These are phyloP conservation scores for Anoplolepis gracilipes DNA, from an alignment of 1,140 invertebrate genomes.

Conservation along the genomic window DNA sequence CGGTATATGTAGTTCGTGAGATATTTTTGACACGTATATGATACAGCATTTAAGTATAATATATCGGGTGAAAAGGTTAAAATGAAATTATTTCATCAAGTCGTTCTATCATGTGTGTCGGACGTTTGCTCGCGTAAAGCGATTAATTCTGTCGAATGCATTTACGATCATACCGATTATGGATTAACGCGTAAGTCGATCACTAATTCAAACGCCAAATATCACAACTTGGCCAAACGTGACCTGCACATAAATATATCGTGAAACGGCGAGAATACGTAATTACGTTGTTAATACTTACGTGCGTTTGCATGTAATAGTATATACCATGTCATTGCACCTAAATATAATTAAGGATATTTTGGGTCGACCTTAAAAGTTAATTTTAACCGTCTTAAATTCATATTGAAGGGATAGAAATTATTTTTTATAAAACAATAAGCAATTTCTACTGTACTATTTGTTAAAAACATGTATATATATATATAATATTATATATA, in stretches of 20 bases:
- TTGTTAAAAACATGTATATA: neutral
- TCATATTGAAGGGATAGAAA: neutral
- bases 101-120: no score
- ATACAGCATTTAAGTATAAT: conserved; percentile 7
- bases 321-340: conserved; percentile 24
- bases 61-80: conserved; percentile 4
- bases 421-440: neutral
- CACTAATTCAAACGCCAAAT: conserved; percentile 40
- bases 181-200: conserved; percentile 33
- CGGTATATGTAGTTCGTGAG: neutral
- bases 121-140: neutral
- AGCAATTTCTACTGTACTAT: no score
- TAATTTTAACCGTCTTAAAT: conserved; percentile 16
- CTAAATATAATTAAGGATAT: conserved; percentile 45
- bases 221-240: conserved; percentile 7
- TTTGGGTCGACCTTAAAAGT: conserved; percentile 5
- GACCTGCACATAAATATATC: neutral
- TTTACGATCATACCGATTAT: neutral
- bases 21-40: conserved; percentile 23
- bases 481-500: no score
- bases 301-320: conserved; percentile 19
- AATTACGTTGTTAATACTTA: conserved; percentile 47
- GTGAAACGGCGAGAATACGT: conserved; percentile 7
- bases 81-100: conserved; percentile 1
- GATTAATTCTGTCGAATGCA: conserved; percentile 15